These are phyloP conservation scores for Nothocercus julius DNA, from an alignment of 2,113 vertebrate genomes.

Conservation along the genomic window DNA sequence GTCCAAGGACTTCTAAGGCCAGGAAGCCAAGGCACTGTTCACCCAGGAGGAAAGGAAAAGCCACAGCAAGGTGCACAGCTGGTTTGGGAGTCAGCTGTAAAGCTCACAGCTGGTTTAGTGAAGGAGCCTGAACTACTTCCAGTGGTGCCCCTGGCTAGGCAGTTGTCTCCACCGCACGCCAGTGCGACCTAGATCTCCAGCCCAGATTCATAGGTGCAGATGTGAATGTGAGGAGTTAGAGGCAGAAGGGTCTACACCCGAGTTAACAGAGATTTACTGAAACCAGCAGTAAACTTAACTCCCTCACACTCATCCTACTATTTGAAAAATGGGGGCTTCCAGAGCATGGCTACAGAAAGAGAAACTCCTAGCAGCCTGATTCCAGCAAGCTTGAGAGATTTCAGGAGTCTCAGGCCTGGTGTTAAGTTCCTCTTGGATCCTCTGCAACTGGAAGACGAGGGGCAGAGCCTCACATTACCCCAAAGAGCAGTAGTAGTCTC, in stretches of 20 bases:
- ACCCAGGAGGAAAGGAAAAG: neutral
- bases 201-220: neutral
- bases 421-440: neutral
- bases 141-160: neutral
- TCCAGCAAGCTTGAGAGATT: neutral
- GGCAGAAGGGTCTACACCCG: neutral
- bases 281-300: neutral
- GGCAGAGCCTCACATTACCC: neutral
- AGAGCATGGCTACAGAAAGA: neutral
- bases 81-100: neutral
- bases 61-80: neutral
- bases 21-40: neutral
- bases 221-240: neutral
- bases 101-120: slow-evolving; percentile 32
- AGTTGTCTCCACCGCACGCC: neutral
- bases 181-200: neutral
- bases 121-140: neutral
- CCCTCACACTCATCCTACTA: neutral
- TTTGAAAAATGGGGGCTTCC: neutral
- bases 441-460: neutral
- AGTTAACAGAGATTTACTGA: neutral
- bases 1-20: neutral
- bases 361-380: neutral
- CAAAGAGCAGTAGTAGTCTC: neutral
- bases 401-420: neutral